phyloP scores from a whole-genome alignment of 2,113 vertebrate species.

The Australoheros scitulus region DNA sequence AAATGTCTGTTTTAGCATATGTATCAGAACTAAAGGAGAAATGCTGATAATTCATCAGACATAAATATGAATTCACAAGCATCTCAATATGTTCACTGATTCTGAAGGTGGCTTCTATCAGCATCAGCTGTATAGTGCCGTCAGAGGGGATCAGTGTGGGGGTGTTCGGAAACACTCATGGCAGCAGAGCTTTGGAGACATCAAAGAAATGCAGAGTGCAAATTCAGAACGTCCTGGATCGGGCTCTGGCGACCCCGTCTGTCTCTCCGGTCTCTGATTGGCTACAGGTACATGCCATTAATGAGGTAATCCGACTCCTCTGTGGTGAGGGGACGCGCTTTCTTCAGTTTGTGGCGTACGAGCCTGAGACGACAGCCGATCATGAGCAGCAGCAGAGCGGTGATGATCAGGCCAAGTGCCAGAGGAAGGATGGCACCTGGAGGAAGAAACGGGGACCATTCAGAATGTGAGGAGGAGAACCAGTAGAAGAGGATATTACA shows the following conservation, averaged over 20 bases:
- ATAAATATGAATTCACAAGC: slow-evolving; percentile 24
- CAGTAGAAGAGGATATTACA: not conserved
- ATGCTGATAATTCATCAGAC: not conserved
- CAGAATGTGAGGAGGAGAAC: not conserved
- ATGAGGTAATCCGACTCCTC: slow-evolving; percentile 99
- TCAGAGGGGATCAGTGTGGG: not conserved
- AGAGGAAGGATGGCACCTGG: slow-evolving; percentile 94
- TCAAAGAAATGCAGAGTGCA: slow-evolving; percentile 23
- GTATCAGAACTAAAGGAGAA: not conserved
- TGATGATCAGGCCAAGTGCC: slow-evolving; percentile 92
- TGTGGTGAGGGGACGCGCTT: slow-evolving; percentile 92
- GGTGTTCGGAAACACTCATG: not conserved
- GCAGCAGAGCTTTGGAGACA: slow-evolving; percentile 23
- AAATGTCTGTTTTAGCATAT: not conserved
- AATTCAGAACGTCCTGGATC: slow-evolving; percentile 22
- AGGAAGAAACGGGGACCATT: not conserved
- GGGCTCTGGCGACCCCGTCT: not conserved
- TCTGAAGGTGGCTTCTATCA: slow-evolving; percentile 36
- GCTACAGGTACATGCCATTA: slow-evolving; percentile 98
- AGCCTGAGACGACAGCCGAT: slow-evolving; percentile 89
- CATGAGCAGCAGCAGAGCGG: slow-evolving; percentile 91
- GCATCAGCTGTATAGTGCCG: slow-evolving; percentile 17
- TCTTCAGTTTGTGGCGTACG: slow-evolving; percentile 92
- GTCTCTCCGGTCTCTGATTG: not conserved
- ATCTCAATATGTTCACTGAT: slow-evolving; percentile 25